These are phyloP conservation scores for Euleptes europaea DNA, from an alignment of 2,113 vertebrate genomes.

Conservation along the genomic window DNA sequence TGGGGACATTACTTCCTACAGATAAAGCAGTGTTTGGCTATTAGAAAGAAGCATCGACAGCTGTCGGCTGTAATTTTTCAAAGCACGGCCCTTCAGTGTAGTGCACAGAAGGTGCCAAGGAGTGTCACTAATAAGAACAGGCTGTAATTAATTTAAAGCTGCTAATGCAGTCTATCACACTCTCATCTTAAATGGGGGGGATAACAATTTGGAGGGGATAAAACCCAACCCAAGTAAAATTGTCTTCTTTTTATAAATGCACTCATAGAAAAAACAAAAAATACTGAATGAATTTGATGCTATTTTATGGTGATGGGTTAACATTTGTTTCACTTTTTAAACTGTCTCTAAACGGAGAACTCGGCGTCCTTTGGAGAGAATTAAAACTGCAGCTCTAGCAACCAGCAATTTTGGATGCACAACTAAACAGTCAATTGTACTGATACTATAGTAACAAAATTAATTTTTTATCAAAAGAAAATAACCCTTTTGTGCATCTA, in stretches of 20 bases:
- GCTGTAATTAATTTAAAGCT: conserved; percentile 6
- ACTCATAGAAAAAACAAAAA: neutral
- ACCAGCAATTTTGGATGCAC: neutral
- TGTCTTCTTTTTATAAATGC: neutral
- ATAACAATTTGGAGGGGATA: neutral
- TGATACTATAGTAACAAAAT: neutral
- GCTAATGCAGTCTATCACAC: neutral
- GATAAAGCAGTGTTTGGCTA: conserved; percentile 15
- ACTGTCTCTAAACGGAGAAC: neutral
- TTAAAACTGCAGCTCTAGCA: neutral
- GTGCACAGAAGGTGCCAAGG: neutral
- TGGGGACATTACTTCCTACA: neutral
- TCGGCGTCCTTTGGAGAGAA: neutral
- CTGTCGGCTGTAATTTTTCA: conserved; percentile 6
- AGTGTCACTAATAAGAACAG: conserved; percentile 4
- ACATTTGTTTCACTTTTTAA: neutral
- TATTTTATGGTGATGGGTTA: neutral
- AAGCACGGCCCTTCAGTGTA: conserved; percentile 1
- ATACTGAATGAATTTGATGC: neutral
- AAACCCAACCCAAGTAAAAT: neutral
- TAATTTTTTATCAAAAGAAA: neutral
- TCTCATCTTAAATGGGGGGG: neutral
- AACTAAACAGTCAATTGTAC: neutral
- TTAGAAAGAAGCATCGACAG: conserved; percentile 1
- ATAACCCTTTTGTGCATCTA: neutral